phyloP scores from a whole-genome alignment of 2,797 vertebrate species.

The Sebastes oblongus region DNA sequence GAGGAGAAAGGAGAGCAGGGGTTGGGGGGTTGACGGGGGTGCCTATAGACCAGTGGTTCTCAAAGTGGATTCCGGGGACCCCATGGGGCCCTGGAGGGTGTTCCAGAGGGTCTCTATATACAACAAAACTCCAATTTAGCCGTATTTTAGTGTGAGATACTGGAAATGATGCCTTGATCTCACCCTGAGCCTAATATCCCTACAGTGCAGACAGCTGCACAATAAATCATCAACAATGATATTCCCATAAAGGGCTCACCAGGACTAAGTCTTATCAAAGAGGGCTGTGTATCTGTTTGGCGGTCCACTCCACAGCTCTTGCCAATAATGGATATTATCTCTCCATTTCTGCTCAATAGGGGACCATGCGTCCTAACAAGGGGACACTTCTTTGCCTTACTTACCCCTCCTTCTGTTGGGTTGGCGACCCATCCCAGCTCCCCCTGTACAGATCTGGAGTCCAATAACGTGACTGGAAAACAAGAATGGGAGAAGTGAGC shows the following conservation, averaged over 20 bases:
- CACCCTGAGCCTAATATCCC: constrained; percentile 6
- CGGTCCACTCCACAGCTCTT: constrained; percentile 24
- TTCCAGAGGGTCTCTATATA: constrained; percentile 11
- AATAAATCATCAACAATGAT: constrained; percentile 55
- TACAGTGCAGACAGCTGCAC: constrained; percentile 20
- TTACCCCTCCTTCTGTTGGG: constrained; percentile 96
- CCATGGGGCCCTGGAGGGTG: constrained; percentile 32
- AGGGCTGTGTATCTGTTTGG: constrained; percentile 48
- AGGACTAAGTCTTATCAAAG: constrained; percentile 49
- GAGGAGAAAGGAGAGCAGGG: constrained; percentile 61
- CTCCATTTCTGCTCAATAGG: constrained; percentile 71
- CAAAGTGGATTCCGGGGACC: constrained; percentile 52
- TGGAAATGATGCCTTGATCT: constrained; percentile 25
- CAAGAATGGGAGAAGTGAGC: constrained; percentile 57
- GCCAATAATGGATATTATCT: constrained; percentile 67
- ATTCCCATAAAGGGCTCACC: constrained; percentile 37
- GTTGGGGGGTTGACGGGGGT: constrained; percentile 5
- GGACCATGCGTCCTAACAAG: constrained; percentile 58
- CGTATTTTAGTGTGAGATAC: constrained; percentile 8
- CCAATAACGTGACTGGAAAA: constrained; percentile 93
- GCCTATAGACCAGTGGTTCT: constrained; percentile 47
- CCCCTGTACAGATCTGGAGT: constrained; percentile 94
- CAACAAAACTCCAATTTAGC: constrained; percentile 27
- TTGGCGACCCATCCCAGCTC: constrained; percentile 96
- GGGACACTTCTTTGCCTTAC: constrained; percentile 74